Percentiles rank a stretch among this genome's conserved stretches.
Evolutionary conservation across 2,113 vertebrate species (phyloP).

Genomic region (Oplegnathus fasciatus): DNA sequence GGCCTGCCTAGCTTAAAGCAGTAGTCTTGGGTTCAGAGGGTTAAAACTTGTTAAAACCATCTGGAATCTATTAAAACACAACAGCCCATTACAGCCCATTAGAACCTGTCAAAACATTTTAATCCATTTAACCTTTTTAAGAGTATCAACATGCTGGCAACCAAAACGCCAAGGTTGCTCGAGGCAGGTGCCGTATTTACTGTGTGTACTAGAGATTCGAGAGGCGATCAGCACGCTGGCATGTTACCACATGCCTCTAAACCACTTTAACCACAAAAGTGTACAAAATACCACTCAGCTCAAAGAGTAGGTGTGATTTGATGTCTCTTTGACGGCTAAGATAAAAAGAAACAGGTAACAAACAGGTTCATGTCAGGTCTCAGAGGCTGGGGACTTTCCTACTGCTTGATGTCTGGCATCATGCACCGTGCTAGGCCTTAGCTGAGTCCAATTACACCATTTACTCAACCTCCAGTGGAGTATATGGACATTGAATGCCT

Average conservation of each 20-base stretch:
- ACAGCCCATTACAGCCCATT: no score
- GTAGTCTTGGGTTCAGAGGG: background rate
- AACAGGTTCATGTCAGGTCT: background rate
- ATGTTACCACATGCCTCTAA: background rate
- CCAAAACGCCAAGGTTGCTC: background rate
- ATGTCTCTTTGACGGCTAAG: background rate
- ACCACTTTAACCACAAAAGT: background rate
- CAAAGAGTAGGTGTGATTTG: background rate
- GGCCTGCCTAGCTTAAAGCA: background rate
- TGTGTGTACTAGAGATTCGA: background rate
- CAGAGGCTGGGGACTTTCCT: background rate
- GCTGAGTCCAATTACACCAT: background rate
- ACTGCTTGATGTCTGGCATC: background rate
- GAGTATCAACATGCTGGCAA: background rate
- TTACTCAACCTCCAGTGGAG: background rate
- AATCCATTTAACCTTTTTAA: background rate
- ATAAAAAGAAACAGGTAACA: background rate
- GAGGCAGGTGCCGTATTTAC: background rate
- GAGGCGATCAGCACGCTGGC: background rate
- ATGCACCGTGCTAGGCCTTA: background rate
- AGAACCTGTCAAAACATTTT: background rate
- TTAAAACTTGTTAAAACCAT: background rate
- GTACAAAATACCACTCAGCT: background rate
- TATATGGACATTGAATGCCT: background rate
- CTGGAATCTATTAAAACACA: no score